A percentile compares a stretch with the other conserved stretches of the same genome.
Evolutionary conservation across 2,113 vertebrate species (phyloP).

Genomic region (Ictalurus furcatus): DNA sequence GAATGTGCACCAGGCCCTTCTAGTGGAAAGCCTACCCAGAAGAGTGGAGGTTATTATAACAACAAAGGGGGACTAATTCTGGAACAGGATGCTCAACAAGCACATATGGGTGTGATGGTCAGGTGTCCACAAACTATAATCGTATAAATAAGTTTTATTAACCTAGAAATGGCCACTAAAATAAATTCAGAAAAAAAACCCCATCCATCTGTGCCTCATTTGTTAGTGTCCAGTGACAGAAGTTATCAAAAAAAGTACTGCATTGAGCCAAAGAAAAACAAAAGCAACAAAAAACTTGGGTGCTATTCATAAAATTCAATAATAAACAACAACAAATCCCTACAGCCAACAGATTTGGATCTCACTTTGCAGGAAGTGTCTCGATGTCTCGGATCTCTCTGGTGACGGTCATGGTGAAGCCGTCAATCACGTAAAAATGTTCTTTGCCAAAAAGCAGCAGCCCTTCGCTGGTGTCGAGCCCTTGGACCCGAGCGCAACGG

Average conservation of each 20-base stretch:
- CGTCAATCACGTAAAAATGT: conserved; percentile 99
- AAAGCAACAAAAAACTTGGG: background rate
- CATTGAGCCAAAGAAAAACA: background rate
- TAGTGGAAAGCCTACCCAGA: background rate
- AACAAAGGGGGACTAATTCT: background rate
- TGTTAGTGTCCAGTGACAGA: background rate
- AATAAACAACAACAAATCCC: background rate
- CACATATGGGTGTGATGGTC: background rate
- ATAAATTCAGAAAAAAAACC: background rate
- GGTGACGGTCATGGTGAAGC: conserved; percentile 96
- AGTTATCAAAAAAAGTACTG: background rate
- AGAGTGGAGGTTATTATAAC: background rate
- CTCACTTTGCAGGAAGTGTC: conserved; percentile 91
- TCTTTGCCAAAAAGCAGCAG: conserved; percentile 97
- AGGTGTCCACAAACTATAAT: background rate
- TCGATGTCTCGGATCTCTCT: conserved; percentile 97
- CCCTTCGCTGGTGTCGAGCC: conserved; percentile 95
- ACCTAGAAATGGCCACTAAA: background rate
- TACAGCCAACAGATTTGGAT: conserved; percentile 26
- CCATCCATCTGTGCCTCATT: background rate
- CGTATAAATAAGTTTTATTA: no score
- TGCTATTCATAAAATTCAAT: background rate
- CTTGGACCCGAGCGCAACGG: conserved; percentile 94
- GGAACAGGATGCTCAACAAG: background rate
- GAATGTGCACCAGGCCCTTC: background rate